These are phyloP conservation scores for Aythya baeri DNA, from an alignment of 2,113 vertebrate genomes.

Conservation along the genomic window DNA sequence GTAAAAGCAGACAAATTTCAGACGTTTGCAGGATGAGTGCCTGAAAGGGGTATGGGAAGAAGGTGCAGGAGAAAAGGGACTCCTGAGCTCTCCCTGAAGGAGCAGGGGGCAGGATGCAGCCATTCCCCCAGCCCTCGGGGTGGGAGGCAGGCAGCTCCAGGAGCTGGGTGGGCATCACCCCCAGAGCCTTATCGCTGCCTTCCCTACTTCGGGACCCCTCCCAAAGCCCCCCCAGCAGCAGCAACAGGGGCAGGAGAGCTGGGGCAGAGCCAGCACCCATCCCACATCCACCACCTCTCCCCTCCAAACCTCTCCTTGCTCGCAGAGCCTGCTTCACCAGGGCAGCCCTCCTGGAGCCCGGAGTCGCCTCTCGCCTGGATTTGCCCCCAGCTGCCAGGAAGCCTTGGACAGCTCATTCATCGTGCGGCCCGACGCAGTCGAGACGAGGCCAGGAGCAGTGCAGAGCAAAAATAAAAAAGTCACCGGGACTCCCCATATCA, in stretches of 20 bases:
- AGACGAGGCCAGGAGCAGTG: constrained; percentile 59
- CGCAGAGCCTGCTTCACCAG: background rate
- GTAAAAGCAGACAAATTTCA: background rate
- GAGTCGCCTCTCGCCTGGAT: background rate
- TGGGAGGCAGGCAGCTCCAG: background rate
- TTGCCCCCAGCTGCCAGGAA: background rate
- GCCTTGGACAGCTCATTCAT: constrained; percentile 36
- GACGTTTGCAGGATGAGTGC: background rate
- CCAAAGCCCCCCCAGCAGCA: fast-evolving
- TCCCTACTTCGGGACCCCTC: fast-evolving
- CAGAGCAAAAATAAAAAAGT: constrained; percentile 66
- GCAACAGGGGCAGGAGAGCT: background rate
- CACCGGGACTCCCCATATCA: constrained; percentile 59
- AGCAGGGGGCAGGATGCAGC: background rate
- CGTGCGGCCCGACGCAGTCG: background rate
- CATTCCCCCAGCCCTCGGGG: background rate
- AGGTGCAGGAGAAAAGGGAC: background rate
- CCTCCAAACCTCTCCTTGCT: background rate
- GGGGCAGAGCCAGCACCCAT: background rate
- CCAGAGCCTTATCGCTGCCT: background rate
- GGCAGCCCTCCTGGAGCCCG: background rate
- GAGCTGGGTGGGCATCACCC: background rate
- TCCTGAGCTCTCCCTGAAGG: background rate
- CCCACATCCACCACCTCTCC: background rate
- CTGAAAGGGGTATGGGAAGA: background rate